Evolutionary conservation across 2,113 vertebrate species (phyloP), one percentile per base, ranked within the genome.

Genomic region (Ammospiza caudacuta): DNA sequence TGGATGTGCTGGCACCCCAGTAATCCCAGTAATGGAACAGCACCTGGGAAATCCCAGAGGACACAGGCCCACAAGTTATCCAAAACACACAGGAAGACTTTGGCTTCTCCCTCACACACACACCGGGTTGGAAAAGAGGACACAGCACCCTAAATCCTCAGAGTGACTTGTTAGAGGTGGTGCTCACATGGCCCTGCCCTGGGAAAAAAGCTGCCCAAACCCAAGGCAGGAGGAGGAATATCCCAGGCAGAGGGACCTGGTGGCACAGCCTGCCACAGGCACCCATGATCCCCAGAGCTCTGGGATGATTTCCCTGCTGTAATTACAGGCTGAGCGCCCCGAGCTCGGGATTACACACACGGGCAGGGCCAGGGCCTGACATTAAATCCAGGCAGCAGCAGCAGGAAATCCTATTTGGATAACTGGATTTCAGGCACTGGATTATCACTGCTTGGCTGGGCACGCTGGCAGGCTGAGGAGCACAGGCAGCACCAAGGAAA

Each of bases 371-470:
- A 69, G 72, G 81, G 57, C 70, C 87, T 91, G 4, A 63, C 49
- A 13, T 29, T 44, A 95, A 92, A 94, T 70, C 93, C 92, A 63
- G 54, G 27, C 90, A 76, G 83, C 39, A 3, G 67, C 44, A 27
- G 73, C 57, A 87, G 79, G 27, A 95, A 95, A 96, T 97, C 93
- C 93, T 96, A 78, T 96, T 93, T 93, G 88, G 83, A 11, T 96
- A 96, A 96, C 83, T 57, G 92, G 92, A 95, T 96, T 95, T 67
- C 59, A 90, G 72, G 89, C 93, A 74, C 20, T 9, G 63, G 95
- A 89, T 89, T 91, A 91, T 19, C 59, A 74, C 25, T 0, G 23
- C 89, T 67, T 69, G 9, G n/a, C 64, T 62, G 10, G 18, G 51
- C 2, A 0, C 1, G 0, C 4, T 5, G 9, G 43, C 1, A 0